phyloP scores from a whole-genome alignment of 2,113 vertebrate species.

The Rhegmatorhina hoffmannsi region DNA sequence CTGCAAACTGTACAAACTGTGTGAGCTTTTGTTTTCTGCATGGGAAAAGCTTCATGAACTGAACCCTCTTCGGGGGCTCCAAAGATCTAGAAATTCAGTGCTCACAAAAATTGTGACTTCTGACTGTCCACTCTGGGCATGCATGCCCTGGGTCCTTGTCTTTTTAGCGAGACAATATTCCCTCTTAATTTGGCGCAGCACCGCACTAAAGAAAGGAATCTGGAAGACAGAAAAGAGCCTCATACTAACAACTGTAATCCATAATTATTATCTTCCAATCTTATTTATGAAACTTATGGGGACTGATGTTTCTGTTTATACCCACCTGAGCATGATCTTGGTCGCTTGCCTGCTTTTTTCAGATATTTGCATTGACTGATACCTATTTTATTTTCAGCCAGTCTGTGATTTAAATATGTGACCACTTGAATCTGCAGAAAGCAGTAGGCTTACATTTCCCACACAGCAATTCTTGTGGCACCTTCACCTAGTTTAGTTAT shows the following conservation, averaged over 20 bases:
- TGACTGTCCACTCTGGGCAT: background rate
- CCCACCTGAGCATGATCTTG: background rate
- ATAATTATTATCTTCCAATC: background rate
- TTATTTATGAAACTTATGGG: background rate
- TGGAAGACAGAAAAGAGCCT: background rate
- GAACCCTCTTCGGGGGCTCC: background rate
- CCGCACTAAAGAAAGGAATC: background rate
- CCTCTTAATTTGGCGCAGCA: background rate
- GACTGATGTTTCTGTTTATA: background rate
- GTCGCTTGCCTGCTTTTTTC: background rate
- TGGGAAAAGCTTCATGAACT: background rate
- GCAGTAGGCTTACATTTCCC: background rate
- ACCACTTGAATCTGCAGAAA: background rate
- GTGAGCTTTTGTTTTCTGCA: background rate
- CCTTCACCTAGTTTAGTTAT: background rate
- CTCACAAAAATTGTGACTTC: background rate
- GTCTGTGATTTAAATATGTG: background rate
- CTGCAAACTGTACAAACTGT: background rate
- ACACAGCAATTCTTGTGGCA: background rate
- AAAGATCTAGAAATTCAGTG: background rate
- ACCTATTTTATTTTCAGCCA: background rate
- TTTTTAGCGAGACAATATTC: background rate
- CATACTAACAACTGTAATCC: background rate
- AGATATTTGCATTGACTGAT: background rate
- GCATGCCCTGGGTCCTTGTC: background rate